Evolutionary conservation across 2,888 invertebrate species (phyloP), one percentile per base, ranked within the genome.

Genomic region (Chelonus formosanus): DNA sequence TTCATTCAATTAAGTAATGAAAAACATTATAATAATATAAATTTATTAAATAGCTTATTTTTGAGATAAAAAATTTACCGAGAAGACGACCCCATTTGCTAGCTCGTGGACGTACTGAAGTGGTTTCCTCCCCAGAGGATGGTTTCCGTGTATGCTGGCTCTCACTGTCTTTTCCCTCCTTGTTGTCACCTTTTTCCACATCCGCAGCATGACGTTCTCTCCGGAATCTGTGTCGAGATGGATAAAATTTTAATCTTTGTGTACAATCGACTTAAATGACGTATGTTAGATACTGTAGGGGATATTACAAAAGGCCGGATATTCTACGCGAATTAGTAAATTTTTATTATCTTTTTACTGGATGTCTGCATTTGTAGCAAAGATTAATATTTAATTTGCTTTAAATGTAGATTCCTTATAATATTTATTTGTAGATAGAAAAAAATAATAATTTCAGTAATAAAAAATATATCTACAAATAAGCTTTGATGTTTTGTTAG

Each of bases 51-150:
- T 20, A 43, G 52, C 48, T 43, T 20, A 4, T 55, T 20, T 20
- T 20, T 36, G 36, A 35, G 54, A 47, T 34, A 35, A 48, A 3
- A 47, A 47, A 7, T 75, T 78, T 91, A 79, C 93, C 92, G 82
- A 93, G 86, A 78, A 94, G 87, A 70, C 94, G 89, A 64, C 94
- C 93, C 94, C 94, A 94, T 86, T 93, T 93, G 84, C 92, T 88
- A 73, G 88, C 84, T 76, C 87, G 85, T 67, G 86, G 87, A 76
- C 87, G 86, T 74, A 85, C 85, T 75, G 86, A 86, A 78, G 86
- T 84, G 71, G 83, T 84, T 73, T 87, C 88, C 5, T 88, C 87
- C 20, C 86, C 85, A 34, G 87, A 85, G 7, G 87, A 86, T 50
- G 86, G 76, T 76, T 88, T 88, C 8, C 87, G 87, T 3, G 86